Evolutionary conservation across 2,113 vertebrate species (phyloP), one percentile per base, ranked within the genome.

Genomic region (Spheniscus mendiculus): DNA sequence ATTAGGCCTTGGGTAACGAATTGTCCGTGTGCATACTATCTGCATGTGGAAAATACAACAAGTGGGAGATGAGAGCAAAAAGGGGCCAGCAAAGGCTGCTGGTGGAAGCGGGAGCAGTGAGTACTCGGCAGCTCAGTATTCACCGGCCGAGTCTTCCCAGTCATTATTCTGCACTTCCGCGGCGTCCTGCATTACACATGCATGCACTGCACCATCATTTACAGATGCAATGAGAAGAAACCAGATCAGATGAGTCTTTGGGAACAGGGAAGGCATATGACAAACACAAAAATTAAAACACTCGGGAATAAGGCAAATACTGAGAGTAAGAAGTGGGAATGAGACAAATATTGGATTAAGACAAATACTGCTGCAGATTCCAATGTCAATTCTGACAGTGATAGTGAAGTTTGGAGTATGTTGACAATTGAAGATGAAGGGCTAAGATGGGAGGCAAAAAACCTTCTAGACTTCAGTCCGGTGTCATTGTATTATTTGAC

Each of bases 291-390:
- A 96, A 93, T 83, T 95, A 98, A 97, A 91, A 79, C 97, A 73
- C 98, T 81, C 47, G 53, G 98, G 98, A 98, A 98, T 97, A 95
- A 98, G 97, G 98, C 98, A 98, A 98, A 98, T 96, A 97, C 70
- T 90, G 98, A 94, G 87, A 95, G 94, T 92, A 92, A 97, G 97
- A 97, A 97, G 90, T 85, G 96, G 97, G 98, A 97, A 98, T 97
- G 98, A 98, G 98, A 82, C 98, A 98, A 98, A 98, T 98, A 98
- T 98, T 98, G 98, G 97, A 98, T 98, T 93, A 98, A 98, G 97
- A 83, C 97, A 98, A 98, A 98, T 76, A 96, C 80, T 82, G 96
- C 97, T 72, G 97, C 82, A 82, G 95, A 97, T 98, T 97, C 97
- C 97, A 96, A 47, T 93, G 97, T 96, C 98, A 97, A 96, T 98